Percentiles rank a stretch among this genome's conserved stretches.
Conservation (phyloP, 2,888 invertebrate species). For the Enchytraeus crypticus region DNA sequence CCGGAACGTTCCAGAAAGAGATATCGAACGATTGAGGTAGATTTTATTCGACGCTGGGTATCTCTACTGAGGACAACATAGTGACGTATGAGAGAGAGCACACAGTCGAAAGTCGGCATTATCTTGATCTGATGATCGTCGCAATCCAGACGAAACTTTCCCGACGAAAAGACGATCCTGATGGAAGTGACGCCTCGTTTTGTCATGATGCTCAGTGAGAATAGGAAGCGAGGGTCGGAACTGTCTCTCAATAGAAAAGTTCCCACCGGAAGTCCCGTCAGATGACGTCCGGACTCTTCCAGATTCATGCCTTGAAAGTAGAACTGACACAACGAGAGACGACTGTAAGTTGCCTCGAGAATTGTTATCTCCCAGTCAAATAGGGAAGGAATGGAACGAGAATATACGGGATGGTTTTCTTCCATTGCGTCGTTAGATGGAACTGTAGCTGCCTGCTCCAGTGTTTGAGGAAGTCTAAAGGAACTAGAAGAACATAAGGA, state of each 20-base stretch:
- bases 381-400: too few relatives aligned
- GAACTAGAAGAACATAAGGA: too few relatives aligned
- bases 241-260: constrained; percentile 73
- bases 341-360: neutral
- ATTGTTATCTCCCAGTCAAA: neutral
- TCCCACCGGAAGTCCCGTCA: constrained; percentile 62
- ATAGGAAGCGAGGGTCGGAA: constrained; percentile 67
- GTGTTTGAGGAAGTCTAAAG: too few relatives aligned
- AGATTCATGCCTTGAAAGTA: constrained; percentile 69
- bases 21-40: too few relatives aligned
- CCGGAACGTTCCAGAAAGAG: neutral
- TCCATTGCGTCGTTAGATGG: too few relatives aligned
- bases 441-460: too few relatives aligned
- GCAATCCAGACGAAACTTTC: constrained; percentile 68
- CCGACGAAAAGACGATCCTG: constrained; percentile 64
- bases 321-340: constrained; percentile 57
- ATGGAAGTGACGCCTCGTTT: constrained; percentile 73
- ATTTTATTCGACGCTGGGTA: too few relatives aligned
- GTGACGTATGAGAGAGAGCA: constrained; percentile 66
- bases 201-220: constrained; percentile 73
- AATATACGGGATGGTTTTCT: too few relatives aligned
- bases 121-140: constrained; percentile 51
- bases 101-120: constrained; percentile 64
- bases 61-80: constrained; percentile 56
- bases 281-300: constrained; percentile 58